A percentile compares a stretch with the other conserved stretches of the same genome.
phyloP scores from a whole-genome alignment of 2,797 vertebrate genomes.

The Ara ararauna region DNA sequence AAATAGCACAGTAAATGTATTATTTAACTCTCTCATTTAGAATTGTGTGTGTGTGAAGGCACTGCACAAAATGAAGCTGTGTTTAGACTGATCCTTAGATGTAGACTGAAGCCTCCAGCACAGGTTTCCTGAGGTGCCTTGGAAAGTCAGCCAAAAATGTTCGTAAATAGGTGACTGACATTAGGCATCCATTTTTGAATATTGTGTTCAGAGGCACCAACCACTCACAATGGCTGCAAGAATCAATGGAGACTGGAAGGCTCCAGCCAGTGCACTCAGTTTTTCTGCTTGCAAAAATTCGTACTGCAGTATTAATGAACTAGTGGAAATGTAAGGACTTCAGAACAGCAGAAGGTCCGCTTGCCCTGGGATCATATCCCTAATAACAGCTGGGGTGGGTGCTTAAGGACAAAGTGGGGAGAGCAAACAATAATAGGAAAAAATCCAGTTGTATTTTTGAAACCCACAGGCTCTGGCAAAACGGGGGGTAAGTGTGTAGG shows the following conservation, averaged over 20 bases:
- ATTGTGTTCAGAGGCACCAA: not conserved
- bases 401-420: not conserved
- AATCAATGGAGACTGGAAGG: not conserved
- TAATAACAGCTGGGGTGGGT: not conserved
- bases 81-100: not conserved
- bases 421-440: not conserved
- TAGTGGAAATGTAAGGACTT: not conserved
- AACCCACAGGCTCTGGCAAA: not conserved
- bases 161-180: not conserved
- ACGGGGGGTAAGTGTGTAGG: not conserved
- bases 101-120: not conserved
- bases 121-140: not conserved
- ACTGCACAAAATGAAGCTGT: not conserved
- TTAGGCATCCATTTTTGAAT: not conserved
- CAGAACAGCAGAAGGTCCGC: not conserved
- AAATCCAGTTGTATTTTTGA: not conserved
- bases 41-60: not conserved
- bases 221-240: not conserved
- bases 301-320: not conserved
- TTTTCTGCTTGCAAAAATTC: not conserved
- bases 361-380: not conserved
- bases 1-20: constrained; percentile 54
- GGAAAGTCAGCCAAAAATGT: not conserved
- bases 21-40: constrained; percentile 36
- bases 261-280: not conserved